phyloP scores from a whole-genome alignment of 23 tunicate genomes.

The Corella eumyota region DNA sequence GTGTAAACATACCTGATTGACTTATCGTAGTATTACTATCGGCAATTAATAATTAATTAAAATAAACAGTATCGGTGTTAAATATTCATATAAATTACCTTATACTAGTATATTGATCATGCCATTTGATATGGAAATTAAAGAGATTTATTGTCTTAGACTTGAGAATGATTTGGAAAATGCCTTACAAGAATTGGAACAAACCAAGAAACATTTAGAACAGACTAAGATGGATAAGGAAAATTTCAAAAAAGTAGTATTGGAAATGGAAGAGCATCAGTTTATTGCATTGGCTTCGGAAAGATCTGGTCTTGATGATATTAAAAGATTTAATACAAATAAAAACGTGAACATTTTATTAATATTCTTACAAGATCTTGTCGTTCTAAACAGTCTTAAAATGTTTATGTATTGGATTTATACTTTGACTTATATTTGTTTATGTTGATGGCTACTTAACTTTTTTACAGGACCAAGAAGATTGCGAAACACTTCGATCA shows the following conservation, averaged over 20 bases:
- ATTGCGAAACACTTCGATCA: conserved; percentile 32
- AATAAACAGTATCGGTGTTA: no score
- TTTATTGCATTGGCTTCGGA: no score
- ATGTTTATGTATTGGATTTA: neutral
- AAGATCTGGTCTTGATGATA: no score
- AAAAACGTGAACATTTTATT: no score
- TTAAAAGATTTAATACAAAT: no score
- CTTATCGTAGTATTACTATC: no score
- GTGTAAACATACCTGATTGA: no score
- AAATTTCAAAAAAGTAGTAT: neutral
- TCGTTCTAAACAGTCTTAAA: neutral
- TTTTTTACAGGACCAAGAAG: conserved; percentile 36
- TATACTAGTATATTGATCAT: neutral
- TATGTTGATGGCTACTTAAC: neutral
- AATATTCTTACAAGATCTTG: neutral
- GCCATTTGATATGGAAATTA: neutral
- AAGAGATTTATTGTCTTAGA: neutral
- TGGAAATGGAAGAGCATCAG: neutral
- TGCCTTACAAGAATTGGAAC: neutral
- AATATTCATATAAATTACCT: no score
- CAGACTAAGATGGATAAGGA: neutral
- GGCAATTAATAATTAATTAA: no score
- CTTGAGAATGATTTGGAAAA: neutral
- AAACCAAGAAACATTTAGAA: neutral
- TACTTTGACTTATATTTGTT: neutral